Base-by-base conservation (phyloP, 2,888 invertebrate genomes). In the Lysandra bellargus region DNA sequence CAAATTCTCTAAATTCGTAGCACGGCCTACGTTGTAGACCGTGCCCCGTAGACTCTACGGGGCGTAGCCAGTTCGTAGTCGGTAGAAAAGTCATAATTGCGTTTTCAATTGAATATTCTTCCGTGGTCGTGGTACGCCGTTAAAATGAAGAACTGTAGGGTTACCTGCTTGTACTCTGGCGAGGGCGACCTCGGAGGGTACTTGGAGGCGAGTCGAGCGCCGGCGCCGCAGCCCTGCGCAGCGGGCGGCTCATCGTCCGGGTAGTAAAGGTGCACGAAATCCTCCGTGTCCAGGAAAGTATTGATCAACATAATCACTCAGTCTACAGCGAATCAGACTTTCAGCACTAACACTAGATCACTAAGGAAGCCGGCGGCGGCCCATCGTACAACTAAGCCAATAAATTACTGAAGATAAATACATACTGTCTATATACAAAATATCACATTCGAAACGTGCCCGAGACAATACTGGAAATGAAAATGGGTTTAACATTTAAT, bases 201-300 rank as follows among this genome's bases (percentile, higher is more conserved):
- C 86, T 93, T 94, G 84, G 92, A 90, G 80, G 93, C 93, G 91
- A 93, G 89, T 79, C 94, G 90, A 77, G 94, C 94, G 80, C 93
- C 93, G 44, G 92, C 94, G 61, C 92, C 93, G 84, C 94, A 94
- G 78, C 93, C 93, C 84, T 94, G 94, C 80, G 89, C 86, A 17
- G 84, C 87, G 79, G 89, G 87, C 75, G 90, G 87, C 87, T 94
- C 94, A 92, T 94, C 94, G 88, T 94, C 94, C 80, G 93, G 90
- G 82, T 94, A 94, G 87, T 94, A 94, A 79, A 94, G 87, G 82
- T 94, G 94, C 91, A 94, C 94, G 92, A 94, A 94, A 89, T 94
- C 94, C 88, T 94, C 94, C 91, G 94, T 94, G 92, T 94, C 94
- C 90, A 94, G 89, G 86, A 87, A 93, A 80, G 94, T 94, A 88